Evolutionary conservation across 2,797 vertebrate species (phyloP), one percentile per base, ranked within the genome.

Genomic region (Ataeniobius toweri): DNA sequence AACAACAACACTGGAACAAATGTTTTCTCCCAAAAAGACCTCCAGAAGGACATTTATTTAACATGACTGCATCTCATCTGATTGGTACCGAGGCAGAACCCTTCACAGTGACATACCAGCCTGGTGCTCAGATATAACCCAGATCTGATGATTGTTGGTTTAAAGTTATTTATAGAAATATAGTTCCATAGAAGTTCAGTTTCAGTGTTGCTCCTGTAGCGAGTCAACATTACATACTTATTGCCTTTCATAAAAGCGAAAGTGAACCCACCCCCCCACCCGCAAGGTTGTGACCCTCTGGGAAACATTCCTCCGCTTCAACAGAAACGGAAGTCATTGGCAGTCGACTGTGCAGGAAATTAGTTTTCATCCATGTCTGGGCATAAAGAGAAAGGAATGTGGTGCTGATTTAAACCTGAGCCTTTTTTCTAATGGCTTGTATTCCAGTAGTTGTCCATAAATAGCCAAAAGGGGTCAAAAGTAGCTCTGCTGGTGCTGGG

Each of bases 271-370:
- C 77, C 26, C 48, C 67, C 69, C 68, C 58, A 70, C 31, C 55
- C 10, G 3, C 36, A 79, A 79, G 82, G 80, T 81, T 73, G 10
- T 13, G 80, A 86, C 85, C 83, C 75, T 80, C 65, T 74, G 70
- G 73, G 77, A 86, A 76, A 67, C 58, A 76, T 41, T 73, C 78
- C 74, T 58, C 61, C 12, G 8, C 79, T 65, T 44, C 16, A 50
- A 16, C 53, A 36, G 22, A 58, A 82, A 68, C 14, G 73, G 80
- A 80, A 18, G 76, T 53, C 50, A 50, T 80, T 78, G 80, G 82
- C 75, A 44, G 77, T 13, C 50, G 53, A 4, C 41, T 2, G 63
- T 1, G 59, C 81, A 74, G 61, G 81, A 89, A 86, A 51, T 48
- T 73, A 86, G 55, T 46, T 73, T 58, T 69, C 13, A 4, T 51